phyloP scores from a whole-genome alignment of 2,888 invertebrate genomes.

The Buathra laborator region DNA sequence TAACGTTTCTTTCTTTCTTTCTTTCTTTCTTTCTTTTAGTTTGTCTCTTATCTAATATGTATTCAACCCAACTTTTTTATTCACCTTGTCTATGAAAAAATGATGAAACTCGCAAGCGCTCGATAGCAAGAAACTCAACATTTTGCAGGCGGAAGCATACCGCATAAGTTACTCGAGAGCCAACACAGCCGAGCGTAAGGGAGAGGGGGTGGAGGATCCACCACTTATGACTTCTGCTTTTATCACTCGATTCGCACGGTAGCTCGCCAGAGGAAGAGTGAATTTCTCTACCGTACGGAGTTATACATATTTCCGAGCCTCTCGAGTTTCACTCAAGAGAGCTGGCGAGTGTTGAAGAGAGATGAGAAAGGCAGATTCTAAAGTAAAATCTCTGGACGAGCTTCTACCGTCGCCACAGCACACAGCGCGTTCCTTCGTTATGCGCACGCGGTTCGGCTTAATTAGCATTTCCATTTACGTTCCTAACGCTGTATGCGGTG shows the following conservation, averaged over 20 bases:
- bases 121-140: not conserved
- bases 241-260: slow-evolving; percentile 35
- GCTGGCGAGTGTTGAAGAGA: not conserved
- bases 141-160: not conserved
- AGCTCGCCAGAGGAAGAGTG: not conserved
- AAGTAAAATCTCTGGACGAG: slow-evolving; percentile 25
- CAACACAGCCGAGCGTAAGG: not conserved
- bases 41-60: not conserved
- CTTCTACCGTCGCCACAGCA: not conserved
- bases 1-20: not conserved
- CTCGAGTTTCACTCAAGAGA: slow-evolving; percentile 9
- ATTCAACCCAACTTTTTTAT: slow-evolving; percentile 1
- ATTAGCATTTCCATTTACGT: slow-evolving; percentile 71
- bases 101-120: not conserved
- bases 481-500: slow-evolving; percentile 52
- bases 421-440: slow-evolving; percentile 3
- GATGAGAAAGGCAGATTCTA: not conserved
- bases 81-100: not conserved
- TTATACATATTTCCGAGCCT: slow-evolving; percentile 1
- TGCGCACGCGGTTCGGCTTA: slow-evolving; percentile 59
- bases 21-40: not conserved
- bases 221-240: slow-evolving; percentile 10
- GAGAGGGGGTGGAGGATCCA: not conserved
- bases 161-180: not conserved
- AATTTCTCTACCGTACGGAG: not conserved